These are phyloP conservation scores for Phocoena sinus DNA, from an alignment of 2,113 vertebrate genomes.

Conservation along the genomic window DNA sequence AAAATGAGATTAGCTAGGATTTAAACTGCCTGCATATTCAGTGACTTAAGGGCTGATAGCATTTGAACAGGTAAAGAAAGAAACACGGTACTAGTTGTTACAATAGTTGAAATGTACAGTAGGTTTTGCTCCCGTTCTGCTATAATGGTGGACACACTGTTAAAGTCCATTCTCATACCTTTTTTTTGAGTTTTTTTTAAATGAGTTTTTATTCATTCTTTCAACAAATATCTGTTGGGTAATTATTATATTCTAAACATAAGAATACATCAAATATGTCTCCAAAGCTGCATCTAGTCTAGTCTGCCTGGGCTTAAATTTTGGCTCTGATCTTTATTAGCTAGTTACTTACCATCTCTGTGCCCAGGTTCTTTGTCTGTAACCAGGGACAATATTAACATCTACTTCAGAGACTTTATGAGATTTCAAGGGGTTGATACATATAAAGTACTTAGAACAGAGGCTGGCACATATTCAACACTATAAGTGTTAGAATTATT, in stretches of 20 bases:
- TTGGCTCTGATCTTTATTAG: background rate
- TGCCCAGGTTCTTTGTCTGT: background rate
- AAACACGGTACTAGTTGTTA: too few relatives aligned
- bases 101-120: rapidly evolving
- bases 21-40: background rate
- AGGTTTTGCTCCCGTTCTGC: background rate
- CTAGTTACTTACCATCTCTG: background rate
- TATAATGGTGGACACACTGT: rapidly evolving
- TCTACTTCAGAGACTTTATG: background rate
- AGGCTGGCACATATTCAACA: background rate
- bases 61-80: background rate
- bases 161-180: background rate
- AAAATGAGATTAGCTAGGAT: background rate
- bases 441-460: background rate
- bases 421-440: background rate
- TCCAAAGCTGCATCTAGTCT: background rate
- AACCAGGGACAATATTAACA: background rate
- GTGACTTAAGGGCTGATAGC: too few relatives aligned
- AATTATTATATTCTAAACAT: background rate
- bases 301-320: background rate
- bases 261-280: background rate
- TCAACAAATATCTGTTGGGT: background rate
- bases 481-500: background rate
- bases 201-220: background rate
- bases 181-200: background rate